phyloP scores from a whole-genome alignment of 2,113 vertebrate genomes.

The Climacteris rufus region DNA sequence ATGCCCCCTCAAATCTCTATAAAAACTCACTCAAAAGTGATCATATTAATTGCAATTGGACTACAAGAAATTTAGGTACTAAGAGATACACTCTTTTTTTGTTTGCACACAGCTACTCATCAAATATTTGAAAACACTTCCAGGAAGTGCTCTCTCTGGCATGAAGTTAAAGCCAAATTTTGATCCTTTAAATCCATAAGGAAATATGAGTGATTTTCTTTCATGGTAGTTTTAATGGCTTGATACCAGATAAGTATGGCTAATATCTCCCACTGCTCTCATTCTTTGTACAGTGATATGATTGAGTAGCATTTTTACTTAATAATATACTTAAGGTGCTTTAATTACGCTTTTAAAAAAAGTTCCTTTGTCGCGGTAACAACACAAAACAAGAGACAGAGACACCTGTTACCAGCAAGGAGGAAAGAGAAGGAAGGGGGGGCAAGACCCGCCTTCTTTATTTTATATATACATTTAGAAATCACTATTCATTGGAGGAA shows the following conservation, averaged over 20 bases:
- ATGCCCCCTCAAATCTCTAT: not conserved
- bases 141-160: not conserved
- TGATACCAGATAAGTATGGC: not conserved
- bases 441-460: too few species aligned
- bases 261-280: not conserved
- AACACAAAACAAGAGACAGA: too few species aligned
- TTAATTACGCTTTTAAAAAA: not conserved
- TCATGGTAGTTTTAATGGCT: not conserved
- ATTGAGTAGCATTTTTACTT: not conserved
- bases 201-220: not conserved
- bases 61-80: not conserved
- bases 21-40: not conserved
- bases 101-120: not conserved
- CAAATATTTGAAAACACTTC: not conserved
- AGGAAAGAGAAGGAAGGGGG: too few species aligned
- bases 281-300: not conserved
- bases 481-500: too few species aligned
- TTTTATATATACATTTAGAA: too few species aligned
- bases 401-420: too few species aligned
- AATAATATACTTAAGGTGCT: not conserved
- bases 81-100: not conserved
- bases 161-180: not conserved
- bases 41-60: not conserved
- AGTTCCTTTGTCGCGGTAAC: too few species aligned
- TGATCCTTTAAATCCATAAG: not conserved